Evolutionary conservation across 2,113 vertebrate genomes (phyloP).

Genomic region (Terrapene triunguis): DNA sequence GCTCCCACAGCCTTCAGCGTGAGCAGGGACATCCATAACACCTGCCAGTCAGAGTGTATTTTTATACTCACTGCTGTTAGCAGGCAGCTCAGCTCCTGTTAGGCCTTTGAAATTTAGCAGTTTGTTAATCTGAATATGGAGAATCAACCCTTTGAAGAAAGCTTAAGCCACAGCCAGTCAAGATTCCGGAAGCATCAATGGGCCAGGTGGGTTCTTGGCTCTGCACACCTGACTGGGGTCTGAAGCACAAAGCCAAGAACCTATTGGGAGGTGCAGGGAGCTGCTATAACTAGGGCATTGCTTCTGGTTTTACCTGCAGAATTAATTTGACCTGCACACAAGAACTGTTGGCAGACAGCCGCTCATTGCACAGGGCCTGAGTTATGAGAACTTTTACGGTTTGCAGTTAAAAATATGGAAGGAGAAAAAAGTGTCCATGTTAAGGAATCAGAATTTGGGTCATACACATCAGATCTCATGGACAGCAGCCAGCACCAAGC

Average conservation of each 20-base stretch:
- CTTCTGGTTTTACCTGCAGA: background rate
- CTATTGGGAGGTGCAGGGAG: background rate
- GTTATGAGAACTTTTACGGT: background rate
- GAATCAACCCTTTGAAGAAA: background rate
- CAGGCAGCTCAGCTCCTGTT: background rate
- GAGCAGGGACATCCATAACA: background rate
- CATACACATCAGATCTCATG: no score
- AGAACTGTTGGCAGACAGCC: background rate
- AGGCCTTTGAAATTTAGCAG: background rate
- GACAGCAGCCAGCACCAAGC: background rate
- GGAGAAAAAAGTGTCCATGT: background rate
- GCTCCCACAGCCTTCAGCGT: background rate
- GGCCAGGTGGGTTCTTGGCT: no score
- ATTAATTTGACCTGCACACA: background rate
- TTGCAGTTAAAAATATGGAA: background rate
- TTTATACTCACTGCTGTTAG: background rate
- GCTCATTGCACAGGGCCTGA: background rate
- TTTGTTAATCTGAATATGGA: background rate
- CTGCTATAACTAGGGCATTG: background rate
- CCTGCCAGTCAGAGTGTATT: background rate
- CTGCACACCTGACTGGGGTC: fast-evolving
- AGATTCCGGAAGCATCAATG: fast-evolving
- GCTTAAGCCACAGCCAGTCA: fast-evolving
- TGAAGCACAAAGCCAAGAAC: background rate
- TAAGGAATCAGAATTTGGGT: background rate